A percentile compares a stretch with the other conserved stretches of the same genome.
Evolutionary conservation across 2,888 invertebrate genomes (phyloP).

Genomic region (Orchesellides sinensis): DNA sequence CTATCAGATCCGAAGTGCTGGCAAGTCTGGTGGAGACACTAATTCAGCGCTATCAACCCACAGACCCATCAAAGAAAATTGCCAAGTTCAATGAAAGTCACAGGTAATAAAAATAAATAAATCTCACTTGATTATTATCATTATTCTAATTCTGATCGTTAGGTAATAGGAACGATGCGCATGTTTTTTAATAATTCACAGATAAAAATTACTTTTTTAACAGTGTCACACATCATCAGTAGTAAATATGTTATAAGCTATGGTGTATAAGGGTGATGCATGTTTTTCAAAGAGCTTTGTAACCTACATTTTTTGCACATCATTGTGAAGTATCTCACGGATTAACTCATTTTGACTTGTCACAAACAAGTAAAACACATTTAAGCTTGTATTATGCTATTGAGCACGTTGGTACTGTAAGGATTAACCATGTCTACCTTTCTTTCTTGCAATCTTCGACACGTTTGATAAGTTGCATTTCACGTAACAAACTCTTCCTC

Average conservation of each 20-base stretch:
- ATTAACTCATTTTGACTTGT: conserved; percentile 49
- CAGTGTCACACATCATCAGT: too few relatives aligned
- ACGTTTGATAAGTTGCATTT: not conserved
- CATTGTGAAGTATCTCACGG: conserved; percentile 54
- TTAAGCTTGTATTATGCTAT: too few relatives aligned
- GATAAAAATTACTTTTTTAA: too few relatives aligned
- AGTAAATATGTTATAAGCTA: not conserved
- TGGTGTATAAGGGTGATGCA: not conserved
- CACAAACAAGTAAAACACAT: conserved; percentile 18
- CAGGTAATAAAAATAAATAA: conserved; percentile 66
- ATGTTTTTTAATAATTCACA: not conserved
- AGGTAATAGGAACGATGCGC: conserved; percentile 1
- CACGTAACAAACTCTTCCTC: not conserved
- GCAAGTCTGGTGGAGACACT: conserved; percentile 73
- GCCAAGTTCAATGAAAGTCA: conserved; percentile 73
- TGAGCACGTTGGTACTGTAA: too few relatives aligned
- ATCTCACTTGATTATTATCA: conserved; percentile 7
- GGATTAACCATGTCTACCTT: not conserved
- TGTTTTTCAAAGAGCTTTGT: conserved; percentile 43
- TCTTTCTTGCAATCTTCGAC: too few relatives aligned
- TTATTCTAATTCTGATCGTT: not conserved
- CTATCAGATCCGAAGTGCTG: conserved; percentile 74
- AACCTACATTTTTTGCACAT: conserved; percentile 57
- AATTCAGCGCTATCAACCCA: conserved; percentile 72
- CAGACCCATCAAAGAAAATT: conserved; percentile 70